Percentiles rank a stretch among this genome's conserved stretches.
phyloP scores from a whole-genome alignment of 2,113 vertebrate species.

The Macrotus californicus region DNA sequence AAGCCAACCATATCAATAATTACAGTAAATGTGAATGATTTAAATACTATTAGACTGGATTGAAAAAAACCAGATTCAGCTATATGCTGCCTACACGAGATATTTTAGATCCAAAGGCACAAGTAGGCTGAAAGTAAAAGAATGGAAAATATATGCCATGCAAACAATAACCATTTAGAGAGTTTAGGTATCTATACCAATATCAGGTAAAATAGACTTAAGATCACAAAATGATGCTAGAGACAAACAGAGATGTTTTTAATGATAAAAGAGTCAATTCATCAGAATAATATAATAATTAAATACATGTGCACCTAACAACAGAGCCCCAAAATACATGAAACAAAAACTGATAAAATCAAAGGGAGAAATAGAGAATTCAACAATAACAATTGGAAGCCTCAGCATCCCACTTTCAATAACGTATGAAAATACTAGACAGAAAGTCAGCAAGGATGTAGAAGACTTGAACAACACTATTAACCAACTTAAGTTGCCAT shows the following conservation, averaged over 20 bases:
- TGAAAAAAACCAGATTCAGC: background rate
- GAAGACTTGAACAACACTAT: background rate
- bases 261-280: background rate
- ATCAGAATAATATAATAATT: background rate
- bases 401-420: background rate
- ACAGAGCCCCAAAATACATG: background rate
- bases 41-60: background rate
- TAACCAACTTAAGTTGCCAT: background rate
- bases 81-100: background rate
- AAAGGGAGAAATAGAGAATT: background rate
- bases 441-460: background rate
- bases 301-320: background rate
- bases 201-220: background rate
- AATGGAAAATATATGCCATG: background rate
- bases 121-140: background rate
- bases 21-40: background rate
- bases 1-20: background rate
- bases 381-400: background rate
- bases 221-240: background rate
- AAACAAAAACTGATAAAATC: background rate
- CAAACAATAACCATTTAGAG: background rate
- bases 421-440: background rate
- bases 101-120: background rate
- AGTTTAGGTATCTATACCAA: background rate
- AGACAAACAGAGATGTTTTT: background rate